phyloP scores from a whole-genome alignment of 64 coral and sea anemone genomes.

The Dendrophyllia cribrosa region DNA sequence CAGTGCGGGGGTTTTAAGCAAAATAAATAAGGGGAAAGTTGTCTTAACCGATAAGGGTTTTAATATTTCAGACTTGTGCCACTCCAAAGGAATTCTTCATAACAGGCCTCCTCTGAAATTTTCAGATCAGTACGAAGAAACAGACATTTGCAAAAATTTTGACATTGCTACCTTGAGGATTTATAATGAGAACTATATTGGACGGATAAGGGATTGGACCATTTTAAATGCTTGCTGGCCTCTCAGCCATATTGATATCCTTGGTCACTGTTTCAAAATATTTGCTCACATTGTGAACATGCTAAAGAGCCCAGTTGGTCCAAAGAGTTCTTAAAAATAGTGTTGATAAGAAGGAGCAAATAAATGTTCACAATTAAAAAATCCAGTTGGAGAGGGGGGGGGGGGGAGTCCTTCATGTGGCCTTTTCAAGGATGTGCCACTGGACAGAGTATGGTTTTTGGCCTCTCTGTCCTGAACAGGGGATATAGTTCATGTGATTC shows the following conservation, averaged over 20 bases:
- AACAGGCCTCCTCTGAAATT: slow-evolving; percentile 61
- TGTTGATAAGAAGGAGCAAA: background rate
- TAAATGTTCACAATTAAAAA: too few species aligned
- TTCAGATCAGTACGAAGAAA: slow-evolving; percentile 63
- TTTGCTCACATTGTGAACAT: slow-evolving; percentile 66
- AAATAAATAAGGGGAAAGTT: slow-evolving; percentile 34
- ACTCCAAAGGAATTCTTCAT: slow-evolving; percentile 23
- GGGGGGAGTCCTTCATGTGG: too few species aligned
- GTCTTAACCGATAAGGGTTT: slow-evolving; percentile 56
- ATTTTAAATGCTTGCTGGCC: slow-evolving; percentile 70
- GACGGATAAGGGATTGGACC: slow-evolving; percentile 68
- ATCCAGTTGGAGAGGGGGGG: too few species aligned
- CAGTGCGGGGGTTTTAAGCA: slow-evolving; percentile 56
- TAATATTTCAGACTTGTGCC: slow-evolving; percentile 68
- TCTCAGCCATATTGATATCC: slow-evolving; percentile 30
- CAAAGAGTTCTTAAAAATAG: too few species aligned
- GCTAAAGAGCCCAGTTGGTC: slow-evolving; percentile 12
- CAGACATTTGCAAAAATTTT: slow-evolving; percentile 59
- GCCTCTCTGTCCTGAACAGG: too few species aligned
- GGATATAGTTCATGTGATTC: too few species aligned
- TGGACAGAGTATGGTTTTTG: too few species aligned
- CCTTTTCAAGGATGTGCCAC: too few species aligned
- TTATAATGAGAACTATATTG: slow-evolving; percentile 74
- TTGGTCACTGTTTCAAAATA: slow-evolving; percentile 36
- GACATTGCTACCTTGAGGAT: slow-evolving; percentile 60